Conservation (phyloP, 2,113 vertebrate genomes). For the Microtus oregoni region DNA sequence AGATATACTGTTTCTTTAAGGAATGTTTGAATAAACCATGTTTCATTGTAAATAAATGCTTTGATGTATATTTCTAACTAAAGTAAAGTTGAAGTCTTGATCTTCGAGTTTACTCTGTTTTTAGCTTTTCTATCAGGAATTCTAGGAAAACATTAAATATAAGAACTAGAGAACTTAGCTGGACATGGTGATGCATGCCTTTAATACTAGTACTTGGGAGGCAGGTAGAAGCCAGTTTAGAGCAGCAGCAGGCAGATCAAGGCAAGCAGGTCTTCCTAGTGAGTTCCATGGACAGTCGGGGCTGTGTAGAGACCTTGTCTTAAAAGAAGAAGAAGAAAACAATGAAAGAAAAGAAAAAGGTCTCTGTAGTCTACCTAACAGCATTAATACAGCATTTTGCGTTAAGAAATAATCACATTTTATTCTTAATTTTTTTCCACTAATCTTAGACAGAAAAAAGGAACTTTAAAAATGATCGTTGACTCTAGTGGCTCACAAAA, state of each 20-base stretch:
- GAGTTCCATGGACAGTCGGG: neutral
- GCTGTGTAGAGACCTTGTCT: neutral
- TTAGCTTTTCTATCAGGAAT: slow-evolving; percentile 7
- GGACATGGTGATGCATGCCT: neutral
- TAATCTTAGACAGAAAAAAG: slow-evolving; percentile 25
- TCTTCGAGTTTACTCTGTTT: neutral
- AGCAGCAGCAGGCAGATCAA: neutral
- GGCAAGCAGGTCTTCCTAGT: neutral
- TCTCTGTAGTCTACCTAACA: neutral
- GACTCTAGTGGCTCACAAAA: slow-evolving; percentile 5
- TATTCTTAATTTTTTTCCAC: neutral
- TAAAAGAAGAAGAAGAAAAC: neutral
- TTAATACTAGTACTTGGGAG: neutral
- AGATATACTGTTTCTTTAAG: slow-evolving; percentile 84
- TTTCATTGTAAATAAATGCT: slow-evolving; percentile 82
- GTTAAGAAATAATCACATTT: slow-evolving; percentile 18
- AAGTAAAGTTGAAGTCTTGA: slow-evolving; percentile 61
- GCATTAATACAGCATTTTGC: neutral
- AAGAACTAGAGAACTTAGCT: neutral
- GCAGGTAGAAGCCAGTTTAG: neutral
- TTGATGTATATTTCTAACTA: slow-evolving; percentile 71
- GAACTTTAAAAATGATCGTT: neutral
- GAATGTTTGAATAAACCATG: slow-evolving; percentile 74
- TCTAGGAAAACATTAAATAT: neutral
- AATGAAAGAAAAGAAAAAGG: neutral